Evolutionary conservation across 2,113 vertebrate genomes (phyloP).

Genomic region (Eubucco bourcierii): DNA sequence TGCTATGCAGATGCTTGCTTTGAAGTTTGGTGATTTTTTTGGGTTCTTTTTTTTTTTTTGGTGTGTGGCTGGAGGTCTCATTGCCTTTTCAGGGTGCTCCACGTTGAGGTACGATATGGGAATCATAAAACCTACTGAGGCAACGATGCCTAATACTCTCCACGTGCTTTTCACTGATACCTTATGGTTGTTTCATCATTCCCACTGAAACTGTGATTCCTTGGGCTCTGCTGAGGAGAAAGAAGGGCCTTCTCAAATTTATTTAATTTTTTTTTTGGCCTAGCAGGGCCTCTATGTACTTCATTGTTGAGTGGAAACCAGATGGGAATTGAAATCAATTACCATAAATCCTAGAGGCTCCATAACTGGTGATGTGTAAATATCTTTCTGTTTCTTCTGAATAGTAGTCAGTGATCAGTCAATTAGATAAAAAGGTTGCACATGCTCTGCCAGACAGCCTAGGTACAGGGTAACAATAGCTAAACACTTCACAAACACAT

Average conservation of each 20-base stretch:
- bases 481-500: slow-evolving; percentile 67
- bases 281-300: slow-evolving; percentile 40
- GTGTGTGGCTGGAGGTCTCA: slow-evolving; percentile 26
- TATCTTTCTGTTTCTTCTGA: slow-evolving; percentile 71
- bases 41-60: background rate
- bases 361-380: slow-evolving; percentile 70
- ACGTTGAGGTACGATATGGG: slow-evolving; percentile 55
- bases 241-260: background rate
- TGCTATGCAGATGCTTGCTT: slow-evolving; percentile 72
- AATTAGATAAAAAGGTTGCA: slow-evolving; percentile 70
- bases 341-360: slow-evolving; percentile 65
- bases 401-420: slow-evolving; percentile 69
- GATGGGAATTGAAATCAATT: slow-evolving; percentile 69
- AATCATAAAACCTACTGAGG: slow-evolving; percentile 58
- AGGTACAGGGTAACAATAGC: slow-evolving; percentile 67
- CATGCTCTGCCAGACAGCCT: slow-evolving; percentile 62
- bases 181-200: slow-evolving; percentile 58
- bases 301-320: slow-evolving; percentile 72
- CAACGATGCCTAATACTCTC: slow-evolving; percentile 58
- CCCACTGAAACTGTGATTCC: slow-evolving; percentile 50
- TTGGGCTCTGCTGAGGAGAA: slow-evolving; percentile 37
- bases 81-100: slow-evolving; percentile 46
- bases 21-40: slow-evolving; percentile 48
- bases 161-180: slow-evolving; percentile 65
- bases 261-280: slow-evolving; percentile 21